Evolutionary conservation across 1,140 invertebrate genomes (phyloP), one percentile per base, ranked within the genome.

Genomic region (Eriosoma lanigerum): DNA sequence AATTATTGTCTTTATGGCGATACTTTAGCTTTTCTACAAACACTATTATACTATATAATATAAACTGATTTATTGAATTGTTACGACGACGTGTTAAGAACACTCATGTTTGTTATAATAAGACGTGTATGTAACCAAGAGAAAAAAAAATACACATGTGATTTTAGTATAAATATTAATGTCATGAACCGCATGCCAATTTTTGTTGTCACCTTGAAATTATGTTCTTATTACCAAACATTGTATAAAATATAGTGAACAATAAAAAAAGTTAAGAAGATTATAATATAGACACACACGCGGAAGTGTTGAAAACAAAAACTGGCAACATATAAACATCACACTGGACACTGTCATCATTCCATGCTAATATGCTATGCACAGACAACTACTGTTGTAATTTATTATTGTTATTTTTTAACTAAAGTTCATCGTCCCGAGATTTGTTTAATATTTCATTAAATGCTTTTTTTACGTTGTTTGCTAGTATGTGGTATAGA

Each of bases 151-250:
- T 13, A 38, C 3, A 13, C 32, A 32, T 54, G 15, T n/a, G 70
- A n/a, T 73, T 73, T 48, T 48, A 24, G 70, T 54, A 54, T 56
- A 68, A 46, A 48, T 68, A 26, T 68, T 48, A 24, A 24, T 46
- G 50, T 56, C 54, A 38, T 44, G 73, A 76, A 76, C 73, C 15
- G 29, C 32, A 76, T 56, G 73, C 52, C 52, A 58, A 76, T 58
- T 56, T 58, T 76, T 21, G 73, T 76, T 21, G 73, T 76, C 54
- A 60, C 73, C 73, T 76, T 76, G 73, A 75, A 73, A 58, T 38
- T 1, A 54, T 58, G 29, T 58, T 75, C 26, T 75, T 56, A 6
- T 46, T 29, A 68, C 10, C 46, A 46, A 68, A 68, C 64, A 24
- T 46, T 12, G 64, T 38, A 38, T 38, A 8, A 4, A 38, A 38